These are phyloP conservation scores for Octonoba sinensis DNA, from an alignment of 2,888 invertebrate species.

Conservation along the genomic window DNA sequence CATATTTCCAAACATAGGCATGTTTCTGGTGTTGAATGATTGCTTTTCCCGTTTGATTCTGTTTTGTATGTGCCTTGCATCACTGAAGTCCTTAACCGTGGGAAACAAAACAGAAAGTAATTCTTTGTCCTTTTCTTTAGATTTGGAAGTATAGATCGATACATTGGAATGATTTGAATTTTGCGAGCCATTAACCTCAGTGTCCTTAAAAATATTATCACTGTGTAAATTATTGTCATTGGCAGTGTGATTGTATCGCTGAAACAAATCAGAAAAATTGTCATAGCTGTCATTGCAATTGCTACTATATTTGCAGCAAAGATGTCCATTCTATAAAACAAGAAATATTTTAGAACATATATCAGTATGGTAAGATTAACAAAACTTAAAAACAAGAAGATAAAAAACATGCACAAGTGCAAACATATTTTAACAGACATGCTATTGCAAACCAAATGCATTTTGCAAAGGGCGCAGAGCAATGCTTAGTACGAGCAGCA, in stretches of 20 bases:
- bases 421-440: neutral
- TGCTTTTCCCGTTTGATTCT: constrained; percentile 26
- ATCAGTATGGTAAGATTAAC: neutral
- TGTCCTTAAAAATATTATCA: constrained; percentile 21
- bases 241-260: constrained; percentile 43
- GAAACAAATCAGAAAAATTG: constrained; percentile 21
- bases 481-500: no score
- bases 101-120: constrained; percentile 40
- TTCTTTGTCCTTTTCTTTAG: constrained; percentile 33
- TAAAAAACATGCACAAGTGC: constrained; percentile 20
- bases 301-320: constrained; percentile 58
- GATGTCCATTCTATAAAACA: constrained; percentile 52
- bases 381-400: neutral
- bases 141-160: constrained; percentile 32
- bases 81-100: constrained; percentile 47
- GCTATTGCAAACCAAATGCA: no score
- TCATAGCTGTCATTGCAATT: constrained; percentile 40
- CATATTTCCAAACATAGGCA: constrained; percentile 43
- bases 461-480: no score
- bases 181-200: constrained; percentile 29
- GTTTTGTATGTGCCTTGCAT: constrained; percentile 24
- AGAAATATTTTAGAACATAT: neutral
- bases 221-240: constrained; percentile 25
- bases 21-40: constrained; percentile 24
- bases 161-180: constrained; percentile 41